Base-by-base conservation (phyloP, 2,113 vertebrate species). In the Herpetotheres cachinnans region DNA sequence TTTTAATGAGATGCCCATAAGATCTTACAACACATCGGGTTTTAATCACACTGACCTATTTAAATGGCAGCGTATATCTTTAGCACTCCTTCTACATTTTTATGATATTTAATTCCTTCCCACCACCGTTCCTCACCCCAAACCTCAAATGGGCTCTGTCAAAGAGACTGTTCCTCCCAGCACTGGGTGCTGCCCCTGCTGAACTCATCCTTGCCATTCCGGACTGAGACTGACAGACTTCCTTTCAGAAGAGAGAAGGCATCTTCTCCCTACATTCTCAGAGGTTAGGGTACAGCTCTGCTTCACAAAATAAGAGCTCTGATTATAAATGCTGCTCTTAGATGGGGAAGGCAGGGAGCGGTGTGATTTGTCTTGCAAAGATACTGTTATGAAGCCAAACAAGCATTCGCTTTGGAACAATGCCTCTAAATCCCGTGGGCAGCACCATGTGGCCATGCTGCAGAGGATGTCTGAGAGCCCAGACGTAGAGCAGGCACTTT, bases 1-100 rank as follows among this genome's bases (percentile, higher is more conserved):
- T 96, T 97, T 97, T 96, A 96, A 96, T 89, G 89, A 93, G 91
- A 94, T 97, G 89, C 93, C 96, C 87, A 91, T 93, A 96, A 94
- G 93, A 93, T 93, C 88, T 88, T 94, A 63, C 62, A 71, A 88
- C 83, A 91, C 96, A 97, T 97, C 59, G 7, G 86, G 94, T 77
- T 97, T 97, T 95, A 97, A 96, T 97, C 85, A 93, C 16, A 8
- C 32, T 7, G 20, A 72, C 47, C 81, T 91, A 77, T 97, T 95
- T 93, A 91, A 93, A 94, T 65, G 72, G 86, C 58, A 90, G 88
- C 71, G 76, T 79, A 54, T 84, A 70, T 89, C 92, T 89, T 96
- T 61, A 92, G 82, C 63, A 74, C 89, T 93, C 84, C 88, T 94
- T 84, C 59, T 95, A 61, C 6, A 0, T 94, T 96, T 95, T 85